Evolutionary conservation across 2,113 vertebrate genomes (phyloP).

Genomic region (Sterrhoptilus dennistouni): DNA sequence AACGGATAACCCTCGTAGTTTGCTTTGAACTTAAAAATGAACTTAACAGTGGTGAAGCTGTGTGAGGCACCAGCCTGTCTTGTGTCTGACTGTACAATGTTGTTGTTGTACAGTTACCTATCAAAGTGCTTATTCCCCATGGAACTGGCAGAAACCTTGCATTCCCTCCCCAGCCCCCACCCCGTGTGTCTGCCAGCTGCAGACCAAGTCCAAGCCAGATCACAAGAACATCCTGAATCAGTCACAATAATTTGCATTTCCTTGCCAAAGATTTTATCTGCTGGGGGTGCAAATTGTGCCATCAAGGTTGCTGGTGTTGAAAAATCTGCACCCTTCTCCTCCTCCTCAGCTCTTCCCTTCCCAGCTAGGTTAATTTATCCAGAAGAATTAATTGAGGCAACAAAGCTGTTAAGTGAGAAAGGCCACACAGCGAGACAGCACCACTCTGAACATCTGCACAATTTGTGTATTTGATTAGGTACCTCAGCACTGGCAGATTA

Average conservation of each 20-base stretch:
- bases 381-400: background rate
- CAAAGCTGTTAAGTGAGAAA: background rate
- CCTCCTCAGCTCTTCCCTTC: background rate
- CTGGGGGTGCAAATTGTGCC: background rate
- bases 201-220: background rate
- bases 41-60: background rate
- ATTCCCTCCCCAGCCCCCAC: background rate
- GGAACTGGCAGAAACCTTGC: background rate
- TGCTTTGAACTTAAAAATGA: background rate
- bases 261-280: slow-evolving; percentile 36
- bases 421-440: background rate
- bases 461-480: background rate
- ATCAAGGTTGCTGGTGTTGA: background rate
- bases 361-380: background rate
- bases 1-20: background rate
- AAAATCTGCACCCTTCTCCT: background rate
- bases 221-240: slow-evolving; percentile 6
- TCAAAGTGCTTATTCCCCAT: background rate
- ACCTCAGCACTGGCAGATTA: background rate
- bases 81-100: background rate
- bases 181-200: background rate
- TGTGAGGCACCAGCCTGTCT: background rate
- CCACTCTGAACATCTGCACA: background rate
- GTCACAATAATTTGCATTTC: background rate
- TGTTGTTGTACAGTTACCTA: background rate